Evolutionary conservation across 2,113 vertebrate genomes (phyloP).

Genomic region (Stegastes partitus): DNA sequence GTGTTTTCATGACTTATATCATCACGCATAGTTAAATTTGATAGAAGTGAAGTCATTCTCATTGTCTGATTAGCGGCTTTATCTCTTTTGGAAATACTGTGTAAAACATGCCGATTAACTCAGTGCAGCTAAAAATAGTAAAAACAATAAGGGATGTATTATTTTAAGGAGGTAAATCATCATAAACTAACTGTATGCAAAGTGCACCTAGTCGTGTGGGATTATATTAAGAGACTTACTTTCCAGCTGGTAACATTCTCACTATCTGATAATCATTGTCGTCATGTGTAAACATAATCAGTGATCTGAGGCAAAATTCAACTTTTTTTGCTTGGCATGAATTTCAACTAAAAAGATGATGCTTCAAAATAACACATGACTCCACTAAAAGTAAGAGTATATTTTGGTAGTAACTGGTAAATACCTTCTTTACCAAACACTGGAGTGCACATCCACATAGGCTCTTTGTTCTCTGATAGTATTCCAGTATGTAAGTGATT

Average conservation of each 20-base stretch:
- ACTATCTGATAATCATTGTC: too few relatives aligned
- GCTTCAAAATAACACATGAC: neutral
- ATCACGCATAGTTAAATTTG: neutral
- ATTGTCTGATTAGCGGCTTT: neutral
- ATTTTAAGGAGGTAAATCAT: neutral
- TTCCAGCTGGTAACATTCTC: neutral
- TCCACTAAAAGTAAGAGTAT: neutral
- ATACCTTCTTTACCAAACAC: neutral
- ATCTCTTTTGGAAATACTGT: neutral
- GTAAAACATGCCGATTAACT: constrained; percentile 28
- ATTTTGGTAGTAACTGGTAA: neutral
- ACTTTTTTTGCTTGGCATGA: neutral
- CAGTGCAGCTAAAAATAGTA: neutral
- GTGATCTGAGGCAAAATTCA: too few relatives aligned
- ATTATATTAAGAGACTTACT: too few relatives aligned
- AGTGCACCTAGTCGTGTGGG: too few relatives aligned
- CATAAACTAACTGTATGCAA: neutral
- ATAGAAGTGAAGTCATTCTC: neutral
- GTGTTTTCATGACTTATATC: constrained; percentile 4
- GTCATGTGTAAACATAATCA: too few relatives aligned
- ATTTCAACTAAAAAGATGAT: neutral
- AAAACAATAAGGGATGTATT: accelerated
- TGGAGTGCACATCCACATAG: too few relatives aligned
- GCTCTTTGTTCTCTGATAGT: neutral
- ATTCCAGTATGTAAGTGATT: neutral